Conservation (phyloP, 2,113 vertebrate species). For the Festucalex cinctus region DNA sequence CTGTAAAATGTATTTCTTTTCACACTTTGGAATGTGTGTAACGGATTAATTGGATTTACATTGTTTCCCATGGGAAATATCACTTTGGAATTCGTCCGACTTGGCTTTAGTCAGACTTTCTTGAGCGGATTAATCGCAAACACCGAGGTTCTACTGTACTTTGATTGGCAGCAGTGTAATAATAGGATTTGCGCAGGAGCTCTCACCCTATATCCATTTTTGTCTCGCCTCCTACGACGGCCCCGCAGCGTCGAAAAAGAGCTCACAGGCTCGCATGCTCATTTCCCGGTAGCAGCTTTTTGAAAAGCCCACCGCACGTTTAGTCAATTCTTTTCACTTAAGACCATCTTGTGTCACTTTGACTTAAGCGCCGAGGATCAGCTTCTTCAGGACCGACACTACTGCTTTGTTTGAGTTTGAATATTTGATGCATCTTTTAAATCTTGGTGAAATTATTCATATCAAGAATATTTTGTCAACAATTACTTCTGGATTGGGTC, state of each 20-base stretch:
- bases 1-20: not conserved
- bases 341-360: constrained; percentile 4
- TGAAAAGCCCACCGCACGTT: constrained; percentile 3
- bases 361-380: constrained; percentile 4
- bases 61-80: not conserved
- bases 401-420: too few relatives aligned
- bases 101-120: not conserved
- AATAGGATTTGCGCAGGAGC: not conserved
- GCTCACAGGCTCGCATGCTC: constrained; percentile 9
- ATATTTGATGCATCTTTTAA: too few relatives aligned
- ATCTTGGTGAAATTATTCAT: too few relatives aligned
- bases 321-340: constrained; percentile 11
- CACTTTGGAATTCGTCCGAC: not conserved
- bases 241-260: constrained; percentile 4
- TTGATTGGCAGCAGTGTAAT: constrained; percentile 6
- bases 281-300: constrained; percentile 21
- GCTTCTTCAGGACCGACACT: not conserved
- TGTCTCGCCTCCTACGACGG: not conserved
- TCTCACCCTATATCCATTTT: not conserved
- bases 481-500: too few relatives aligned
- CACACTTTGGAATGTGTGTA: not conserved
- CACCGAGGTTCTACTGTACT: not conserved
- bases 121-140: not conserved
- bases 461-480: too few relatives aligned
- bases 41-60: not conserved